Evolutionary conservation across 2,797 vertebrate genomes (phyloP).

Genomic region (Smutsia temminckii): DNA sequence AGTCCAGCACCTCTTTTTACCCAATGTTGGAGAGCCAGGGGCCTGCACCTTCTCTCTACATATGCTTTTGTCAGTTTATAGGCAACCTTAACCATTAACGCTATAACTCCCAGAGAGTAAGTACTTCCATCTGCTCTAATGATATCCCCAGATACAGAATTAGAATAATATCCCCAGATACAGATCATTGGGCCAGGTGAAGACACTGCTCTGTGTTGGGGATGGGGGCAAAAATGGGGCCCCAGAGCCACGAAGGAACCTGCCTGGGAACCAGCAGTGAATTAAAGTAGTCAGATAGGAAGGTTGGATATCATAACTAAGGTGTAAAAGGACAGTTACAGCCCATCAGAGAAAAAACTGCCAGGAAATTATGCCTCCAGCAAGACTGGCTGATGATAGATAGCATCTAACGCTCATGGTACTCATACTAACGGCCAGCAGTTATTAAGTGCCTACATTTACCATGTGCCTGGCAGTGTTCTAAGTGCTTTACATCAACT

Average conservation of each 20-base stretch:
- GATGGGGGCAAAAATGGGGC: too few species aligned
- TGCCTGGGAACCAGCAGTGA: not conserved
- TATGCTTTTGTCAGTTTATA: not conserved
- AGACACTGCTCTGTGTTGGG: not conserved
- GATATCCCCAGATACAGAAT: not conserved
- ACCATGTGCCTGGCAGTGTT: not conserved
- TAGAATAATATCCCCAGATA: not conserved
- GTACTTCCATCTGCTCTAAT: not conserved
- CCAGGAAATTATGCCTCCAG: not conserved
- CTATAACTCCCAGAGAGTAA: not conserved
- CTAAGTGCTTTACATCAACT: not conserved
- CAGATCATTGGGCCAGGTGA: not conserved
- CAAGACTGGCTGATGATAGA: not conserved
- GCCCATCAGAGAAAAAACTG: not conserved
- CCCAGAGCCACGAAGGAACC: not conserved
- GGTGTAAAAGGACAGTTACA: not conserved
- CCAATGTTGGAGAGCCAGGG: not conserved
- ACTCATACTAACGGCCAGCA: not conserved
- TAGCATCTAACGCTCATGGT: too few species aligned
- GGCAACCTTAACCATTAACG: not conserved
- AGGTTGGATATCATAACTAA: not conserved
- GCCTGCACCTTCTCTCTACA: not conserved
- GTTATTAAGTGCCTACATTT: not conserved
- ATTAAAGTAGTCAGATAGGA: not conserved
- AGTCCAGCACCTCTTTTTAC: accelerated